Evolutionary conservation across 2,113 vertebrate genomes (phyloP).

Genomic region (Bubo scandiacus): DNA sequence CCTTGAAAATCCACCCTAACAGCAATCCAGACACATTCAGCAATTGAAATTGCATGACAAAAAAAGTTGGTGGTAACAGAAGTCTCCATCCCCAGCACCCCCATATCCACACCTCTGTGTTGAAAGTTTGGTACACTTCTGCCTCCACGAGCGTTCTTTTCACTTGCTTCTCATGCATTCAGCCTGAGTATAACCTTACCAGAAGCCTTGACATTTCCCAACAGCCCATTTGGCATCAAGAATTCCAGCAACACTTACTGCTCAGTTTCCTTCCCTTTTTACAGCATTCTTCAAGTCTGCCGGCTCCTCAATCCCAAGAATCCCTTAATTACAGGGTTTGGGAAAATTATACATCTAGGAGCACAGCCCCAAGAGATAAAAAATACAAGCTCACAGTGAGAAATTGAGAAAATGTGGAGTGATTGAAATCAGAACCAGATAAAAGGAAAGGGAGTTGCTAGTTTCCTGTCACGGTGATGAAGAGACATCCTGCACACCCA

Average conservation of each 20-base stretch:
- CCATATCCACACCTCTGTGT: background rate
- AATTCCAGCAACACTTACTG: background rate
- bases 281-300: background rate
- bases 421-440: background rate
- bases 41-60: background rate
- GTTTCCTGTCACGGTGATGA: background rate
- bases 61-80: background rate
- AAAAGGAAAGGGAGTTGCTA: background rate
- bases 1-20: background rate
- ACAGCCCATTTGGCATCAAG: background rate
- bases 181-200: background rate
- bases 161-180: background rate
- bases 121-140: background rate
- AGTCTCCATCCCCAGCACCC: background rate
- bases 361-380: background rate
- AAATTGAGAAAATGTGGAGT: background rate
- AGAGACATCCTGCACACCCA: background rate
- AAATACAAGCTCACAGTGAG: background rate
- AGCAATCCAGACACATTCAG: background rate
- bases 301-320: background rate
- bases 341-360: background rate
- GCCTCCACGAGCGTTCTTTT: background rate
- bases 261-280: background rate
- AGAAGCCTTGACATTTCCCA: background rate
- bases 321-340: conserved; percentile 28